Evolutionary conservation across 2,888 invertebrate genomes (phyloP), one percentile per base, ranked within the genome.

Genomic region (Ophion slaviceki): DNA sequence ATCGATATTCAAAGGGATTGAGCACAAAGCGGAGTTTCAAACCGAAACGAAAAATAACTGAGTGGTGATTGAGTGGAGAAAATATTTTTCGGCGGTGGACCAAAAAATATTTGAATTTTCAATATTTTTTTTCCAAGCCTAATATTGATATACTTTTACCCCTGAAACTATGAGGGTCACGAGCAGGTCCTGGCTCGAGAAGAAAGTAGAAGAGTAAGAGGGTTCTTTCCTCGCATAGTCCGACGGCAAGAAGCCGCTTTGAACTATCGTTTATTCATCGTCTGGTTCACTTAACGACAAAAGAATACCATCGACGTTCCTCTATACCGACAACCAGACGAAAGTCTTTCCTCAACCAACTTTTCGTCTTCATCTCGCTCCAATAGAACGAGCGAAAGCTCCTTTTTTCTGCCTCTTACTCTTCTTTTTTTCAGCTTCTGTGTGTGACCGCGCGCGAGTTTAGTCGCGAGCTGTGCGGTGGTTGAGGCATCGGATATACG

Each of bases 231-330:
- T 70, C 70, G 10, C 24, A 57, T 40, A 0, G 40, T 40, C 40
- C n/a, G 20, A 72, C 17, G 53, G 17, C 53, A 14, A 53, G 14
- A 53, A 17, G 17, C 5, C 53, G 75, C 84, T 66, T 86, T 86
- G 68, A 83, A 87, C 81, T 86, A 86, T 83, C 85, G 86, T 86
- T 87, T 86, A 86, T 85, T 87, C 86, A 83, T 86, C 84, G 86
- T 83, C 64, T 53, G 86, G 80, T 86, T 83, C 81, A 75, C 79
- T 85, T 86, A 77, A 80, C 80, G 76, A 87, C 86, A 86, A 86
- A 87, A 87, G 86, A 87, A 86, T 76, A 74, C 80, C 66, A 79
- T 81, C 80, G 64, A 81, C 64, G 68, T 77, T 47, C 64, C 53
- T 78, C 61, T 10, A 24, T 53, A 4, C 32, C 76, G 24, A 45